These are phyloP conservation scores for Dermochelys coriacea DNA, from an alignment of 2,797 vertebrate genomes.

Conservation along the genomic window DNA sequence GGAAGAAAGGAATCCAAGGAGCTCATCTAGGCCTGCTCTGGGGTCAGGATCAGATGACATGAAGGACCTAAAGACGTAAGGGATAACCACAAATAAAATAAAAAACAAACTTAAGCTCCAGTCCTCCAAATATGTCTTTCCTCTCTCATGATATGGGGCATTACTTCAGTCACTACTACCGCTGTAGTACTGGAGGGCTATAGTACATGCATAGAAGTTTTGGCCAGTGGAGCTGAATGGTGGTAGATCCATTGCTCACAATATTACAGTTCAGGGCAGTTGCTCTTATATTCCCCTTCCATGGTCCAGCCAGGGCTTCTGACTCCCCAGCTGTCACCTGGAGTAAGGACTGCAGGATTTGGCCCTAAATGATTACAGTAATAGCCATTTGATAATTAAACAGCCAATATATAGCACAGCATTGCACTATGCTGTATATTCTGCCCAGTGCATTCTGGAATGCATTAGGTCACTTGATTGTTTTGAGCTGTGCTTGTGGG, in stretches of 20 bases:
- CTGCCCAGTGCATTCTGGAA: background rate
- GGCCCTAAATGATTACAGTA: background rate
- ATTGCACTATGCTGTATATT: background rate
- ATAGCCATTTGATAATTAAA: background rate
- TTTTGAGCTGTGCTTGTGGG: background rate
- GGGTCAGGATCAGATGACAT: background rate
- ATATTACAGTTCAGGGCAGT: background rate
- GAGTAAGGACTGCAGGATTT: background rate
- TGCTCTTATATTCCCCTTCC: background rate
- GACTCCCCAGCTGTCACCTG: background rate
- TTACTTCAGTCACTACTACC: background rate
- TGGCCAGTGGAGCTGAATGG: background rate
- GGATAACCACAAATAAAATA: background rate
- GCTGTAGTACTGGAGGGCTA: background rate
- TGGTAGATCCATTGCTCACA: background rate
- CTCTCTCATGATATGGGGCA: background rate
- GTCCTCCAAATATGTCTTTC: background rate
- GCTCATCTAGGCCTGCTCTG: background rate
- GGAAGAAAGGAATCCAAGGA: background rate
- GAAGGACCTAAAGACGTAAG: background rate
- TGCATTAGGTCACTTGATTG: background rate
- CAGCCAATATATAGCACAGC: background rate
- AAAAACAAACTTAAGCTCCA: background rate
- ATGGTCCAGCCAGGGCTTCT: background rate
- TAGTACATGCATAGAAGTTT: background rate